phyloP scores from a whole-genome alignment of 2,113 vertebrate species.

The Callithrix jacchus region DNA sequence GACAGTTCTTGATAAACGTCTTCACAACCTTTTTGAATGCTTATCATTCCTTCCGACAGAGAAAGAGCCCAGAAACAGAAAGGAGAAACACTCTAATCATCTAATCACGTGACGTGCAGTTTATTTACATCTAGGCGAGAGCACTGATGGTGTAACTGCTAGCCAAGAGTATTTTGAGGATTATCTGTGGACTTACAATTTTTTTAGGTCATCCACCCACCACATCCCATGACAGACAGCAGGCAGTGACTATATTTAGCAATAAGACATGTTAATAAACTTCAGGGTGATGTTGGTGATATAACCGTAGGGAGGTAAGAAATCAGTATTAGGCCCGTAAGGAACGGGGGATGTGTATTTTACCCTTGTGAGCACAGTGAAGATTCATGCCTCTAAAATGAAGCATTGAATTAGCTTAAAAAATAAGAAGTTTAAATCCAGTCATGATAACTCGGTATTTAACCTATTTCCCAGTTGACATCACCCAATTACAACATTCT shows the following conservation, averaged over 20 bases:
- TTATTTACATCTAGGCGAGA: neutral
- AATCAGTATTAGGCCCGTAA: slow-evolving; percentile 46
- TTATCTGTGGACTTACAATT: neutral
- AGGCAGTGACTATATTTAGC: neutral
- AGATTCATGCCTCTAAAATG: slow-evolving; percentile 60
- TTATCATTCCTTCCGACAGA: neutral
- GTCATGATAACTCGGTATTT: slow-evolving; percentile 36
- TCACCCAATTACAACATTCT: slow-evolving; percentile 52
- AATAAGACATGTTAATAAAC: neutral
- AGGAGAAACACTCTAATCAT: neutral
- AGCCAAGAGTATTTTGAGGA: neutral
- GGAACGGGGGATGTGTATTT: neutral
- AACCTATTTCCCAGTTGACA: slow-evolving; percentile 41
- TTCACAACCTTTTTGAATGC: neutral
- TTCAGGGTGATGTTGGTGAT: neutral
- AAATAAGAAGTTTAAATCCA: slow-evolving; percentile 57
- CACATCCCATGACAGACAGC: neutral
- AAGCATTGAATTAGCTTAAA: slow-evolving; percentile 56
- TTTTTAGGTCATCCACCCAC: neutral
- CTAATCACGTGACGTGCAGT: neutral
- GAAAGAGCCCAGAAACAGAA: neutral
- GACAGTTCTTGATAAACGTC: neutral
- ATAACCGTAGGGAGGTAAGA: neutral
- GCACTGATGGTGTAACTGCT: neutral
- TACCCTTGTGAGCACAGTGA: neutral